Base-by-base conservation (phyloP, 2,797 vertebrate genomes). In the Strix occidentalis region DNA sequence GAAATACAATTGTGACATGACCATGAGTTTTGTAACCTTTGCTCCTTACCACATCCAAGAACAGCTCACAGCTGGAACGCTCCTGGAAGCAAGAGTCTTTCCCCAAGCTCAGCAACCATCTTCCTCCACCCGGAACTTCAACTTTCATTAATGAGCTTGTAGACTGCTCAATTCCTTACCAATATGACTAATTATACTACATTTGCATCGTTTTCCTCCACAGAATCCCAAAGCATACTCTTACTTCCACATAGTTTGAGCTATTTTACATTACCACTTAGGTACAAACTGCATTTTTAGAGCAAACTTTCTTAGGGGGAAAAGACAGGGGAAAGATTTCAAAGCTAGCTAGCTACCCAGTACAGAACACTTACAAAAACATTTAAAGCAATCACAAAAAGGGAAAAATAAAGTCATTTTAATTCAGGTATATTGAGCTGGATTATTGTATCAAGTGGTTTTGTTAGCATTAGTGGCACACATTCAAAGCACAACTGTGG, bases 41-140 rank as follows among this genome's bases (percentile, higher is more conserved):
- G 53, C 6, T 37, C 71, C 72, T 84, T 33, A 46, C 51, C 46
- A 20, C 21, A 65, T 9, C n/a, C 18, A 57, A 48, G 29, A 51
- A 25, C 26, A 37, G 46, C 84, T 96, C 18, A 95, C 97, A 77
- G 90, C 92, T 33, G 90, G 97, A 94, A 98, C 89, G 87, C 97
- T 99, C 95, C 97, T 98, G 71, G 97, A 98, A 97, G 45, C 98
- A 96, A 92, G 87, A 98, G 53, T 98, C 61, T 31, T 98, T 93
- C 70, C 98, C 97, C 92, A 98, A 98, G 95, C 98, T 98, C 97
- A 96, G 98, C 96, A 98, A 80, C 97, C 15, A 96, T 97, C n/a
- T 98, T 98, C 95, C 66, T 98, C 64, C 97, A 97, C 78, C 94
- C 97, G 95, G 98, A 99, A 70, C 97, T 39, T 41, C 8, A 98